phyloP scores from a whole-genome alignment of 2,113 vertebrate species.

The Mesocricetus auratus region DNA sequence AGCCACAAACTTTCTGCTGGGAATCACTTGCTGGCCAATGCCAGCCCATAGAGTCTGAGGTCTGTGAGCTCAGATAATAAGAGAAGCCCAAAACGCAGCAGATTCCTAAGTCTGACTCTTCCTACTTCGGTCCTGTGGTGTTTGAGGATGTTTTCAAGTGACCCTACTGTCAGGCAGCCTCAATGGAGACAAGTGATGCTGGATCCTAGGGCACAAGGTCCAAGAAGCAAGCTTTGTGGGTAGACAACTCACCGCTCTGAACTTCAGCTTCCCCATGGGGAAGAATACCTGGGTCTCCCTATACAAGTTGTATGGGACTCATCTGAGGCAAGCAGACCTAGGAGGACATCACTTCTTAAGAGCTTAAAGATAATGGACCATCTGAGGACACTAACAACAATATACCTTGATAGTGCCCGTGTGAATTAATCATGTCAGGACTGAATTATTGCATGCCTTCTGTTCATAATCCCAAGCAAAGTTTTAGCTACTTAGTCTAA shows the following conservation, averaged over 20 bases:
- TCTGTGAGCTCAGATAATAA: background rate
- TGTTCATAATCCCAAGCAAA: slow-evolving; percentile 3
- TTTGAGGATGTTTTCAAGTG: background rate
- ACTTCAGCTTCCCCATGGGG: background rate
- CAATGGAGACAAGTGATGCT: background rate
- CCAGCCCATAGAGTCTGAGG: background rate
- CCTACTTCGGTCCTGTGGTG: background rate
- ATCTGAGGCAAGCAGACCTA: background rate
- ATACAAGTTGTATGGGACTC: background rate
- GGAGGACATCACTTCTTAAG: background rate
- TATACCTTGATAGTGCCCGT: too few relatives aligned
- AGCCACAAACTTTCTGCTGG: background rate
- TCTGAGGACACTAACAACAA: background rate
- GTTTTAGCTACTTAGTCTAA: slow-evolving; percentile 22
- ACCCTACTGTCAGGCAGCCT: too few relatives aligned
- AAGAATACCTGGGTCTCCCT: background rate
- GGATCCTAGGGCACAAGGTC: background rate
- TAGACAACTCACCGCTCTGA: background rate
- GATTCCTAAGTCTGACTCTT: background rate
- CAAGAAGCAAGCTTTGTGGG: background rate
- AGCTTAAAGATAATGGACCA: background rate
- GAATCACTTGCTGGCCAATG: background rate
- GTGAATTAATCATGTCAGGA: background rate
- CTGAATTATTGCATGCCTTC: background rate
- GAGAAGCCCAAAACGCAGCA: background rate